A percentile compares a stretch with the other conserved stretches of the same genome.
Evolutionary conservation across 2,888 invertebrate genomes (phyloP).

Genomic region (Asteroscopus sphinx): DNA sequence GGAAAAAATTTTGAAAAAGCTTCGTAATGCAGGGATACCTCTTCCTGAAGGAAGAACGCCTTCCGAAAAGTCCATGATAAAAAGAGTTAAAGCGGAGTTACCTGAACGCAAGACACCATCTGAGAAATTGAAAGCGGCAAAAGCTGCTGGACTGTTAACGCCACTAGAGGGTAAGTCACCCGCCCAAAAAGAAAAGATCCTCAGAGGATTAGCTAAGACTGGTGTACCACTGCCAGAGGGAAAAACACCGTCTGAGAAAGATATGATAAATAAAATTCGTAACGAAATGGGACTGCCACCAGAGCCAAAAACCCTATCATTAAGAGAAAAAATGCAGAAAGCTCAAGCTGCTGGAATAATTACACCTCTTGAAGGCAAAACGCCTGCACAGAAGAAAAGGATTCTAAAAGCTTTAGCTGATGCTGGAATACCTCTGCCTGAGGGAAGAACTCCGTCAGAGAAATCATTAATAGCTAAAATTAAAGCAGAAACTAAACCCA

Average conservation of each 20-base stretch:
- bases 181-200: constrained; percentile 35
- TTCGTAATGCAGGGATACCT: constrained; percentile 53
- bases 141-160: constrained; percentile 52
- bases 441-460: constrained; percentile 17
- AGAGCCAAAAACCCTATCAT: constrained; percentile 45
- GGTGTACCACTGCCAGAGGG: constrained; percentile 60
- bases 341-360: constrained; percentile 16
- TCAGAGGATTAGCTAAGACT: constrained; percentile 48
- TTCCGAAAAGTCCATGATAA: constrained; percentile 62
- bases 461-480: constrained; percentile 13
- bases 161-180: constrained; percentile 20
- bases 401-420: constrained; percentile 5
- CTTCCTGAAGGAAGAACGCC: constrained; percentile 61
- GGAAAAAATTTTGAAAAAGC: constrained; percentile 58
- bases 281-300: constrained; percentile 59
- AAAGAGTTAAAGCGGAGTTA: constrained; percentile 25
- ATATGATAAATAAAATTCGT: constrained; percentile 56
- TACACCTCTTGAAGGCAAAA: constrained; percentile 14
- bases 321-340: constrained; percentile 24
- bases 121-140: constrained; percentile 57
- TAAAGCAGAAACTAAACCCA: no score
- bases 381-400: no score
- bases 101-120: constrained; percentile 7
- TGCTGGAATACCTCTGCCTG: constrained; percentile 23
- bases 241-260: constrained; percentile 59